These are phyloP conservation scores for Pseudomugil gertrudae DNA, from an alignment of 2,797 vertebrate species.

Conservation along the genomic window DNA sequence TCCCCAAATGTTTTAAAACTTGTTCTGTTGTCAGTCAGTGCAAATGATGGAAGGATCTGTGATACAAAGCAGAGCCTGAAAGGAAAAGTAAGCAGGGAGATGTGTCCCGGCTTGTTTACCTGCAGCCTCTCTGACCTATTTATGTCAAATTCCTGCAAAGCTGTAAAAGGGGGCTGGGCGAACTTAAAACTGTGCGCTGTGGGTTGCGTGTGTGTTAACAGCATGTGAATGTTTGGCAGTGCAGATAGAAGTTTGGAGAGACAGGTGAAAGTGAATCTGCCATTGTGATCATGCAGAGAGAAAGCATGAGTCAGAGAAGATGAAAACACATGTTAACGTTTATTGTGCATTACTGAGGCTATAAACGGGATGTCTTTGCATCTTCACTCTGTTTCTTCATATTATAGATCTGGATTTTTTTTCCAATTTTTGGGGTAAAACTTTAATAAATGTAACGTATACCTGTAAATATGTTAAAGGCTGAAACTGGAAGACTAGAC, in stretches of 20 bases:
- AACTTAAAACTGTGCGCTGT: slow-evolving; percentile 1
- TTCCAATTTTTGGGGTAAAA: neutral
- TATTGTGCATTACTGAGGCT: too few species aligned
- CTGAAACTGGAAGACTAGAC: neutral
- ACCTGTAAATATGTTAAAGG: neutral
- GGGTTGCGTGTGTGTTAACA: slow-evolving; percentile 18
- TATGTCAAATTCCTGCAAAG: slow-evolving; percentile 78
- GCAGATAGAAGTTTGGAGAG: slow-evolving; percentile 21
- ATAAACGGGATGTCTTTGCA: neutral
- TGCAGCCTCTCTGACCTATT: slow-evolving; percentile 69
- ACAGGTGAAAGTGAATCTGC: neutral
- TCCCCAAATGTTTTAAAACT: slow-evolving; percentile 13
- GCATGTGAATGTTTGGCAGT: slow-evolving; percentile 31
- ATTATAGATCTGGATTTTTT: neutral
- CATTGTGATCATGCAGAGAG: neutral
- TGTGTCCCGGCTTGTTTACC: slow-evolving; percentile 80
- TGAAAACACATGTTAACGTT: neutral
- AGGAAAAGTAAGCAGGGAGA: slow-evolving; percentile 52
- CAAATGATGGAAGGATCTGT: slow-evolving; percentile 36
- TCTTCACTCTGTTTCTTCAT: neutral
- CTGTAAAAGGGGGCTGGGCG: slow-evolving; percentile 22
- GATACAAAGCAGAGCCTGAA: slow-evolving; percentile 26
- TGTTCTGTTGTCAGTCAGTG: neutral
- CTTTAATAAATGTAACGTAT: neutral
- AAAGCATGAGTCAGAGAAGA: neutral